Evolutionary conservation across 2,888 invertebrate species (phyloP).

Genomic region (Eristalinus sepulchralis): DNA sequence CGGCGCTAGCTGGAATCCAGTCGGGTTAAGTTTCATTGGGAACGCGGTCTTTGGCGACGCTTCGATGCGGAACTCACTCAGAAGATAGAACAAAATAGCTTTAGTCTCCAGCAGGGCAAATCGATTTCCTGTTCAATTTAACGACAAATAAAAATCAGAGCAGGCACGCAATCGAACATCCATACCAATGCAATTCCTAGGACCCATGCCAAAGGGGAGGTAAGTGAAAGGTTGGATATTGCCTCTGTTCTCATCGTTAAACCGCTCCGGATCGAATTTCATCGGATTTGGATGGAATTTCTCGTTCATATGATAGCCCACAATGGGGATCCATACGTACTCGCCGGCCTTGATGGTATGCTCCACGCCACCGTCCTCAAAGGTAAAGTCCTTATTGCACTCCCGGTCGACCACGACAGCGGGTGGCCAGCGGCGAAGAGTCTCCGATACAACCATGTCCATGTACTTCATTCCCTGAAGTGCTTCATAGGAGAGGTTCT

Average conservation of each 20-base stretch:
- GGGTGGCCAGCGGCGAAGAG: slow-evolving; percentile 82
- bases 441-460: slow-evolving; percentile 81
- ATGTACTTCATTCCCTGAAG: slow-evolving; percentile 81
- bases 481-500: slow-evolving; percentile 80
- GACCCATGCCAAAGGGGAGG: slow-evolving; percentile 78
- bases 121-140: slow-evolving; percentile 75
- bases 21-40: slow-evolving; percentile 74
- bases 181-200: slow-evolving; percentile 77
- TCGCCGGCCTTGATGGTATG: slow-evolving; percentile 80
- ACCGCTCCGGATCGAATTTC: slow-evolving; percentile 84
- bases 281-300: slow-evolving; percentile 82
- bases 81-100: slow-evolving; percentile 76
- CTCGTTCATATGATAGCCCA: slow-evolving; percentile 83
- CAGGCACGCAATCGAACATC: too few relatives aligned
- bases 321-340: slow-evolving; percentile 72
- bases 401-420: slow-evolving; percentile 80
- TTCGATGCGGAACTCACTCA: slow-evolving; percentile 75
- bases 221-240: slow-evolving; percentile 79
- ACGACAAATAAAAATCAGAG: too few relatives aligned
- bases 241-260: slow-evolving; percentile 82
- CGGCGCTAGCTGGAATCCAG: slow-evolving; percentile 74
- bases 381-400: slow-evolving; percentile 72
- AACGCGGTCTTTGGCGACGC: slow-evolving; percentile 74
- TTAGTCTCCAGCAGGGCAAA: slow-evolving; percentile 78
- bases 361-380: slow-evolving; percentile 62